phyloP scores from a whole-genome alignment of 53 echinoderm and acorn worm species.

The Glandiceps talaboti region DNA sequence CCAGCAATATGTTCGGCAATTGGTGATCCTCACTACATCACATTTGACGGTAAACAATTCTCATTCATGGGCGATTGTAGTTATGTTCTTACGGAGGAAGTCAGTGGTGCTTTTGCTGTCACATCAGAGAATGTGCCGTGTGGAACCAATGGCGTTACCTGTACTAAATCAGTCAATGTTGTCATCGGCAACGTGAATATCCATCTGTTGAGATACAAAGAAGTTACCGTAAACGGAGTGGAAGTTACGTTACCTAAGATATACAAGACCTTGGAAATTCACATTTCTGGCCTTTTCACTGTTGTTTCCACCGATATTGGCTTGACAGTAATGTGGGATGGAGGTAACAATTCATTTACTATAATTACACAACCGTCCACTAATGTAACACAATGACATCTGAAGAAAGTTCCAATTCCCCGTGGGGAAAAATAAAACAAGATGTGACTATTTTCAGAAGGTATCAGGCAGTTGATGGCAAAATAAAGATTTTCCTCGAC shows the following conservation, averaged over 20 bases:
- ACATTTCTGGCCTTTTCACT: constrained; percentile 19
- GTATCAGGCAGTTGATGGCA: too few relatives aligned
- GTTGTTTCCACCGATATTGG: constrained; percentile 58
- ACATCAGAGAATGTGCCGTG: constrained; percentile 26
- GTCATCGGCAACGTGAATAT: constrained; percentile 13
- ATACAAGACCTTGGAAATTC: constrained; percentile 16
- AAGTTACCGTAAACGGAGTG: constrained; percentile 17
- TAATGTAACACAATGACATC: constrained; percentile 37
- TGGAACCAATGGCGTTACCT: constrained; percentile 20
- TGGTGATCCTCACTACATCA: constrained; percentile 29
- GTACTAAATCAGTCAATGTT: constrained; percentile 23
- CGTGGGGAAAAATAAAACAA: too few relatives aligned
- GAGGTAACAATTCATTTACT: constrained; percentile 78
- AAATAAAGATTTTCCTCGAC: too few relatives aligned
- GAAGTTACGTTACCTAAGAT: constrained; percentile 17
- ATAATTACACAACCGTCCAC: constrained; percentile 64
- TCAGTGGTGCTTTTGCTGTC: constrained; percentile 15
- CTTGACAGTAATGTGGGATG: constrained; percentile 69
- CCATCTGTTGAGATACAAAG: constrained; percentile 15
- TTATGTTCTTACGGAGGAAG: constrained; percentile 23
- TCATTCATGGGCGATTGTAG: constrained; percentile 24
- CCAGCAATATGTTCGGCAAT: constrained; percentile 25
- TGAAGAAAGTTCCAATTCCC: too few relatives aligned
- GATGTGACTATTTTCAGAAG: too few relatives aligned
- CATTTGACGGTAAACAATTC: constrained; percentile 19